Evolutionary conservation across 2,888 invertebrate genomes (phyloP), one percentile per base, ranked within the genome.

Genomic region (Phaonia tiefii): DNA sequence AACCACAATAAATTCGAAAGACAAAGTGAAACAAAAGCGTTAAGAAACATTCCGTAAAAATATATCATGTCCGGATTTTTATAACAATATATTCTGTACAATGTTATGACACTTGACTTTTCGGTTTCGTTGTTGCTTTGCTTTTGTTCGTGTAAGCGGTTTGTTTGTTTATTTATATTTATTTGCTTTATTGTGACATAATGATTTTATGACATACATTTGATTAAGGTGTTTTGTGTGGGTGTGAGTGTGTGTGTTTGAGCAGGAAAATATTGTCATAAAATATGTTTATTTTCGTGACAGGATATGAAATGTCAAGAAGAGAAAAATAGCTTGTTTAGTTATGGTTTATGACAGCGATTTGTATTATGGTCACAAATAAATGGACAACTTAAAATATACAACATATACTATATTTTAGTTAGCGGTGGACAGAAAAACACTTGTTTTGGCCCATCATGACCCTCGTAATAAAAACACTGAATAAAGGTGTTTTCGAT

Each of bases 181-280:
- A 26, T 39, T 54, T 39, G 31, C 25, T 65, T 65, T 75, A 39
- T 72, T 51, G 42, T 63, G 71, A 46, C 31, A 60, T 60, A 46
- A 69, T 67, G 44, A 51, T 22, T 79, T 79, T 79, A 75, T 79
- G 75, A 26, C 63, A 56, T 15, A 65, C 15, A 75, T 58, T 60
- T 71, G 58, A 71, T 75, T 73, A 70, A 58, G 49, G 58, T 72
- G 60, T 79, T 51, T 49, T 69, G 31, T 26, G 44, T 37, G 31
- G 37, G 63, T 60, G 8, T 31, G 31, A 31, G n/a, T n/a, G n/a
- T n/a, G n/a, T n/a, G n/a, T n/a, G n/a, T n/a, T n/a, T n/a, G n/a
- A n/a, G n/a, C n/a, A n/a, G n/a, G n/a, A 74, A 66, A 56, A 74
- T 44, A 39, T 63, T 15, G 15, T 13, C 44, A 66, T 66, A 65